A percentile compares a stretch with the other conserved stretches of the same genome.
These are phyloP conservation scores for Saturnia pavonia DNA, from an alignment of 2,888 invertebrate genomes.

Conservation along the genomic window DNA sequence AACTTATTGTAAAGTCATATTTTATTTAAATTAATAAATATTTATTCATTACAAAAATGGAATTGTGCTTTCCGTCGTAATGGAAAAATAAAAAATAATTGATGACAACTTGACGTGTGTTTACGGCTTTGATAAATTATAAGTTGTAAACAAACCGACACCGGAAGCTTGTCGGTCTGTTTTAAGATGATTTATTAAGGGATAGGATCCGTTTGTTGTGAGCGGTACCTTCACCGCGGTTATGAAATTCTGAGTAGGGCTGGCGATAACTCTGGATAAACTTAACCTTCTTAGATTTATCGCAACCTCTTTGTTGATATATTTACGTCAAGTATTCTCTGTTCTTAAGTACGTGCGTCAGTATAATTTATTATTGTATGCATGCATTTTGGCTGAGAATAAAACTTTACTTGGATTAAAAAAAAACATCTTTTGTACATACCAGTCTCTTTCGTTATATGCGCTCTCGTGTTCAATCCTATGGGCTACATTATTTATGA, in stretches of 20 bases:
- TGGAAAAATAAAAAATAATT: background rate
- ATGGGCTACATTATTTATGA: too few relatives aligned
- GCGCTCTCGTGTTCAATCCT: too few relatives aligned
- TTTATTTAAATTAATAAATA: too few relatives aligned
- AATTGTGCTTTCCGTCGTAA: background rate
- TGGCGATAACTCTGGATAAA: background rate
- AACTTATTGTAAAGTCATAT: background rate
- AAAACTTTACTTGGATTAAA: too few relatives aligned
- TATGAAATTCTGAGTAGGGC: background rate
- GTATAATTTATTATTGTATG: background rate
- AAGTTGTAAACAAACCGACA: conserved; percentile 9
- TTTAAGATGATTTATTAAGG: conserved; percentile 10
- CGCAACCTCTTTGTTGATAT: background rate
- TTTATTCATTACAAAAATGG: too few relatives aligned
- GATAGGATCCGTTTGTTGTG: background rate
- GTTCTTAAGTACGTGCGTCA: background rate
- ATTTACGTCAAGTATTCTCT: background rate
- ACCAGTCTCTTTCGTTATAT: too few relatives aligned
- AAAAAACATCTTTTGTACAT: too few relatives aligned
- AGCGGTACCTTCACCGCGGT: background rate
- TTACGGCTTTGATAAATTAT: conserved; percentile 5
- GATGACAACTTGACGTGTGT: background rate
- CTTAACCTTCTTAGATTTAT: background rate
- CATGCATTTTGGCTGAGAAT: background rate
- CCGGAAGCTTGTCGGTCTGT: background rate